Evolutionary conservation across 2,888 invertebrate species (phyloP), one percentile per base, ranked within the genome.

Genomic region (Thymelicus lineola): DNA sequence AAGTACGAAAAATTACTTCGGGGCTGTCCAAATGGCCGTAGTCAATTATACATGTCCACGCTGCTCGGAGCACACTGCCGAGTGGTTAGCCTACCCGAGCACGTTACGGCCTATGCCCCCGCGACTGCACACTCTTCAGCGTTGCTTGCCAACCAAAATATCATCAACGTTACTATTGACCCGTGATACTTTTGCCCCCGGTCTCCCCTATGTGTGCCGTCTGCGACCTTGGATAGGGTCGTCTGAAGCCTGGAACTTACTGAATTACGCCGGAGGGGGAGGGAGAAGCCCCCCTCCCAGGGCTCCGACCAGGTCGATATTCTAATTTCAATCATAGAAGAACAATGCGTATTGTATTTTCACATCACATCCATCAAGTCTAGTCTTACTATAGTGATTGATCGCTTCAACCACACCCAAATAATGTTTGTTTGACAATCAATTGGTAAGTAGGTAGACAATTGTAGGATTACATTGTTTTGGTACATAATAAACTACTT

Each of bases 191-290:
- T n/a, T n/a, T n/a, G n/a, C n/a, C n/a, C n/a, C n/a, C n/a, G n/a
- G n/a, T n/a, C n/a, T n/a, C n/a, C n/a, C n/a, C n/a, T n/a, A 77
- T 72, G 82, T 80, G 75, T 63, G 74, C 72, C 76, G 93, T 92
- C 93, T 93, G 90, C 92, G 91, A 90, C 93, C 93, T 92, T 93
- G 89, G 71, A 36, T 55, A 87, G 86, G 92, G 92, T 87, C 91
- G 92, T 89, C 91, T 90, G 90, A 80, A 80, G 80, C 85, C 87
- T 86, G 87, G 84, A 87, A 82, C 76, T 79, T 76, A 76, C 84
- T 82, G 84, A 84, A 85, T 80, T 80, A 80, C 78, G 77, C 75
- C 77, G 82, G 77, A 74, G 77, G 77, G 74, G 65, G 75, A 74
- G 72, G 70, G 42, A 2, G 42, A 42, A 17, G 50, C 17, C 20